Evolutionary conservation across 2,888 invertebrate species (phyloP), one percentile per base, ranked within the genome.

Genomic region (Andrena bucephala): DNA sequence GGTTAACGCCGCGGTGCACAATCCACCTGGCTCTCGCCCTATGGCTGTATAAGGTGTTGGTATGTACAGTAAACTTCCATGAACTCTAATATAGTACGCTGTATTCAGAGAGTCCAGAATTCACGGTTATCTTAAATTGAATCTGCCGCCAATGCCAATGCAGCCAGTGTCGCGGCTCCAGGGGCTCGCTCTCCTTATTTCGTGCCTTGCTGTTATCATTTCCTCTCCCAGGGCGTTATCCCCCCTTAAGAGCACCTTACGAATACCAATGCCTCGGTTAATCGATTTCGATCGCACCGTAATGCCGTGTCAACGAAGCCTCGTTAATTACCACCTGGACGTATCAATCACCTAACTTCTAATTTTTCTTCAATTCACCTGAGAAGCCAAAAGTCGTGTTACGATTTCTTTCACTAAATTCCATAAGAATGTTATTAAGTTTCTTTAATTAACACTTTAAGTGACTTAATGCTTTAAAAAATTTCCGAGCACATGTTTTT

Each of bases 111-210:
- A 89, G 89, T 85, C 84, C 86, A 88, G 87, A 90, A 87, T 89
- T 90, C 87, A 81, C 86, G 86, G 89, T 88, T 91, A 91, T 91
- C 91, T 91, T 88, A 91, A 91, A 91, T 91, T 91, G 91, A 91
- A 91, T 91, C 91, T 90, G 89, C 90, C 89, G 84, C 88, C 91
- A 89, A 91, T 90, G 88, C 85, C 85, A 86, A 88, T 90, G 89
- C 88, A 87, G 82, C 78, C 74, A 80, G 82, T 67, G 84, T 84
- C 77, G 75, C 77, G 83, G 81, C 84, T 81, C 83, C 70, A 70
- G 81, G 83, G 77, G 77, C 74, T 85, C 68, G 70, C 71, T 82
- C 84, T 82, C 82, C 86, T 87, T 87, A 87, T 87, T 87, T 87
- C 76, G 88, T 85, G 85, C n/a, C 79, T 79, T 48, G 83, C 62